Evolutionary conservation across 92 coral and sea anemone species (phyloP).

Genomic region (Pocillopora meandrina): DNA sequence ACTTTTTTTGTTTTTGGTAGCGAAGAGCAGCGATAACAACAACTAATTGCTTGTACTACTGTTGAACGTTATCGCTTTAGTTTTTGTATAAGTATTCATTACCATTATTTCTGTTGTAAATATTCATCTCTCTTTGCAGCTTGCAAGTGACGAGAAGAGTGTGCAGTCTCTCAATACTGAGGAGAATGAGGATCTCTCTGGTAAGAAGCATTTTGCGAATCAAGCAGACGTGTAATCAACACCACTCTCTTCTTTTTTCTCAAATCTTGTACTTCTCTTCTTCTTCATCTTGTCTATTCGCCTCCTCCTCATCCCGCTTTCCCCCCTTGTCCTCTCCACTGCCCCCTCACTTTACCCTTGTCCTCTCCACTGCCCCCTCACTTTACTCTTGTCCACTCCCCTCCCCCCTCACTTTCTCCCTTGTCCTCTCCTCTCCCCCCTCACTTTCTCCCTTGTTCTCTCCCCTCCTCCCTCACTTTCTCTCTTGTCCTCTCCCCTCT

Average conservation of each 20-base stretch:
- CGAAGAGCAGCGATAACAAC: neutral
- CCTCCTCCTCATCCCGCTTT: neutral
- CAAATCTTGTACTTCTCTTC: too few relatives aligned
- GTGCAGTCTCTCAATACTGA: conserved; percentile 60
- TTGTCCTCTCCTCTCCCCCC: neutral
- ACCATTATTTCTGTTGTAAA: neutral
- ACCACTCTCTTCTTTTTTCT: neutral
- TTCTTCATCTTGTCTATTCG: neutral
- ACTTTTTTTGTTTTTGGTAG: neutral
- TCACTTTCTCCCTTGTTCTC: too few relatives aligned
- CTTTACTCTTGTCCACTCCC: neutral
- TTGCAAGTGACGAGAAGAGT: conserved; percentile 74
- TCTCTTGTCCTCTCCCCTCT: neutral
- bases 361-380: neutral
- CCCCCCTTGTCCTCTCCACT: neutral
- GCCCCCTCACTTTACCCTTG: neutral
- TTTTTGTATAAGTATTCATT: neutral
- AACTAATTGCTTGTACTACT: neutral
- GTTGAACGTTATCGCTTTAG: neutral
- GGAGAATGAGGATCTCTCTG: conserved; percentile 25
- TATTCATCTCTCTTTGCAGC: conserved; percentile 21
- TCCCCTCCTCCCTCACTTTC: too few relatives aligned
- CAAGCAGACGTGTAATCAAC: neutral
- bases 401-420: neutral
- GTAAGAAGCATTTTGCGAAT: neutral